Evolutionary conservation across 2,797 vertebrate genomes (phyloP), one percentile per base, ranked within the genome.

Genomic region (Eulemur mongoz): DNA sequence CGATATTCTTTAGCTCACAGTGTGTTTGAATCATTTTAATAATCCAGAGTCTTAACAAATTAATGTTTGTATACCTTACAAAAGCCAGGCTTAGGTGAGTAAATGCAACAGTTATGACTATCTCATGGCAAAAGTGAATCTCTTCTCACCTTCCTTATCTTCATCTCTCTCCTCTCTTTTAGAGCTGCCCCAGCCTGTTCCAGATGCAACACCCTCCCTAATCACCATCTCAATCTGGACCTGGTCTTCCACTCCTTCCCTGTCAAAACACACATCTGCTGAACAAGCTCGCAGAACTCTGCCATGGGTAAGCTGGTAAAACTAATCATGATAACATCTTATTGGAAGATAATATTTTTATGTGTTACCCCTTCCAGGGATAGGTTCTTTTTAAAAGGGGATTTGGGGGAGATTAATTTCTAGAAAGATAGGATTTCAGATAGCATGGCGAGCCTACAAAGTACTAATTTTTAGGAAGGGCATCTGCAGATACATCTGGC

Each of bases 361-460:
- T 45, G 75, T 57, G 30, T 48, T 95, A 52, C 76, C 13, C 48
- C 7, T 73, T 95, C 67, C 40, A 91, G 67, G 83, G 14, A 84
- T 25, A 96, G 23, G 57, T 73, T 84, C 57, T 69, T 93, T 84
- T 89, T 61, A 69, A 86, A 87, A 52, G 25, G 48, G 43, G 30
- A 85, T 90, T 85, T 83, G 0, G 27, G 20, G 15, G 40, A 89
- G 73, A 96, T 96, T 93, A 95, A 83, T 93, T 92, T 95, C 15
- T 67, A 82, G 27, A 85, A 76, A 92, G 75, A 91, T 0, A 91
- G 78, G 50, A 87, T 85, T 95, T 94, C 75, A 85, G 35, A 85
- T 48, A 80, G 45, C 30, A 89, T 5, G 12, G 79, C 50, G 82
- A 88, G 43, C 32, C 63, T 69, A 69, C 7, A 86, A 35, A 75